Conservation (phyloP, 2,113 vertebrate genomes). For the Kryptolebias marmoratus region DNA sequence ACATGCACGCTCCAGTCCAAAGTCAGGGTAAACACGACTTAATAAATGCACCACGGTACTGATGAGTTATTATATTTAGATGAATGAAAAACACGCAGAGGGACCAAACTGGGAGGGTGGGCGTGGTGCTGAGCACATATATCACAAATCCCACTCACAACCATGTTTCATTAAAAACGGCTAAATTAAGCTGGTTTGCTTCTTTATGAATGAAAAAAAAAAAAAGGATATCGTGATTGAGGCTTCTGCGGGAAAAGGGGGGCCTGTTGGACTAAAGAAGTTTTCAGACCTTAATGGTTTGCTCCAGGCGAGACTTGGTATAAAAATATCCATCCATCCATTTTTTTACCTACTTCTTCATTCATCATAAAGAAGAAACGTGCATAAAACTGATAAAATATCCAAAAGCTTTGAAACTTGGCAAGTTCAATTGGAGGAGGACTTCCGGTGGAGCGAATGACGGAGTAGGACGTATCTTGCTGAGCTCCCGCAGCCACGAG, state of each 20-base stretch:
- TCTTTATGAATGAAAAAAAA: constrained; percentile 28
- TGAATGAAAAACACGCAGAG: constrained; percentile 28
- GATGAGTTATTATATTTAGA: constrained; percentile 49
- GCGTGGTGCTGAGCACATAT: too few species aligned
- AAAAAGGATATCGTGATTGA: not conserved
- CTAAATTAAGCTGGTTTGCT: constrained; percentile 20
- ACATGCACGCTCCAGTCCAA: constrained; percentile 6
- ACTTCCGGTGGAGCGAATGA: too few species aligned
- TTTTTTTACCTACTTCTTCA: not conserved
- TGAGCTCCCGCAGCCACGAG: too few species aligned
- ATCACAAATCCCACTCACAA: too few species aligned
- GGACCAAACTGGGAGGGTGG: not conserved
- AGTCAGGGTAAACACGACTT: constrained; percentile 29
- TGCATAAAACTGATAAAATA: too few species aligned
- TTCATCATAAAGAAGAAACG: constrained; percentile 32
- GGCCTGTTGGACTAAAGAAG: too few species aligned
- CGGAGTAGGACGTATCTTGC: too few species aligned
- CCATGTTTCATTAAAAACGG: too few species aligned
- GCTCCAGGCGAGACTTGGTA: constrained; percentile 15
- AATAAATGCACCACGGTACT: constrained; percentile 17
- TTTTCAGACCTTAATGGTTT: too few species aligned
- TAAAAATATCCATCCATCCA: constrained; percentile 13
- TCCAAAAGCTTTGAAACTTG: too few species aligned
- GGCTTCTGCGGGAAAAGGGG: too few species aligned
- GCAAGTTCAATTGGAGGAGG: too few species aligned